Evolutionary conservation across 2,113 vertebrate genomes (phyloP).

Genomic region (Salvelinus alpinus): DNA sequence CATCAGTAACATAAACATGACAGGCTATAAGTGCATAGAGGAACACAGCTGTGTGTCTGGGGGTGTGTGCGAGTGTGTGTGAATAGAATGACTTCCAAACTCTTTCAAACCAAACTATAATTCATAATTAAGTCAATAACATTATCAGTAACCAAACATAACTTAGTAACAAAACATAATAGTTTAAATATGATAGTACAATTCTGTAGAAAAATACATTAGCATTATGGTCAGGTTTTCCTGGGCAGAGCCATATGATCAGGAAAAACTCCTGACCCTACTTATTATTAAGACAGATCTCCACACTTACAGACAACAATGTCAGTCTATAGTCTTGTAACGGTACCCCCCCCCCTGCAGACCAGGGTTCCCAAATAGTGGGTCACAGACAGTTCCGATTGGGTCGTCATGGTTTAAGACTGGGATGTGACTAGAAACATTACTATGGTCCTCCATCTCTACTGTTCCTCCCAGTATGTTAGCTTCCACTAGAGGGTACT

Average conservation of each 20-base stretch:
- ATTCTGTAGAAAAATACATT: conserved; percentile 80
- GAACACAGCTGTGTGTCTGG: neutral
- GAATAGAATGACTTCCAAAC: conserved; percentile 23
- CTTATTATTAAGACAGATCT: conserved; percentile 53
- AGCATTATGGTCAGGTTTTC: conserved; percentile 20
- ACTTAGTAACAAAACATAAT: conserved; percentile 77
- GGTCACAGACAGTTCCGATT: neutral
- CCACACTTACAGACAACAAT: conserved; percentile 38
- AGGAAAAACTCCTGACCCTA: too few species aligned
- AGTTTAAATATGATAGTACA: conserved; percentile 80
- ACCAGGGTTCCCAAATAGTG: neutral
- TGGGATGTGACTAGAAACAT: conserved; percentile 52
- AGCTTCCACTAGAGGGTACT: conserved; percentile 56
- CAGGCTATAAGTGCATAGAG: neutral
- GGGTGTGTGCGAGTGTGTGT: neutral
- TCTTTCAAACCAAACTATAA: conserved; percentile 45
- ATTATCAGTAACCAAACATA: conserved; percentile 75
- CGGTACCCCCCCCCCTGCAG: neutral
- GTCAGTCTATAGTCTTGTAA: conserved; percentile 10
- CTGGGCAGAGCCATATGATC: too few species aligned
- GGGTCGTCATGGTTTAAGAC: neutral
- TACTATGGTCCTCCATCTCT: conserved; percentile 30
- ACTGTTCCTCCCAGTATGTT: neutral
- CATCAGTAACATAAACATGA: too few species aligned
- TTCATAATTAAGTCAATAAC: conserved; percentile 75